phyloP scores from a whole-genome alignment of 2,888 invertebrate species.

The Drosophila anceps region DNA sequence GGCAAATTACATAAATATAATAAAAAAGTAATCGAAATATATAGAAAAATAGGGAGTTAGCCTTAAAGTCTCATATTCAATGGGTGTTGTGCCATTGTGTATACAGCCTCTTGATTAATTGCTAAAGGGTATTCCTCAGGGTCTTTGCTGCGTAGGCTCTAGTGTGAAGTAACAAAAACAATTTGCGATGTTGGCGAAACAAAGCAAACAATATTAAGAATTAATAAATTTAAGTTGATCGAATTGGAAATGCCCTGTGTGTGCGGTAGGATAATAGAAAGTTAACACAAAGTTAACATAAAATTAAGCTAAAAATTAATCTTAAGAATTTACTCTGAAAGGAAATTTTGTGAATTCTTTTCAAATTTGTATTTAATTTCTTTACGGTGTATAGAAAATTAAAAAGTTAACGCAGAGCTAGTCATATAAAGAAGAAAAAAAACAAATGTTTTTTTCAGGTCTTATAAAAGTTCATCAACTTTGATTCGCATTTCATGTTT shows the following conservation, averaged over 20 bases:
- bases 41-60: too few relatives aligned
- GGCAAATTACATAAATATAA: background rate
- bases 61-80: background rate
- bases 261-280: background rate
- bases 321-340: too few relatives aligned
- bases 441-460: too few relatives aligned
- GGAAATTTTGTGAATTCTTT: too few relatives aligned
- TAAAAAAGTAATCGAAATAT: background rate
- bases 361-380: too few relatives aligned
- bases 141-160: background rate
- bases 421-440: too few relatives aligned
- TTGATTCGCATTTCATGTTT: background rate
- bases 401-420: too few relatives aligned
- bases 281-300: too few relatives aligned
- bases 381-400: too few relatives aligned
- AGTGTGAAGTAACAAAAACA: slow-evolving; percentile 11
- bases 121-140: slow-evolving; percentile 29
- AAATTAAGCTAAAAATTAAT: too few relatives aligned
- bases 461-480: background rate
- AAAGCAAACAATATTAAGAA: background rate
- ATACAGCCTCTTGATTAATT: background rate
- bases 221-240: background rate
- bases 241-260: background rate
- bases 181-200: slow-evolving; percentile 41
- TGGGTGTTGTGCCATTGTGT: background rate